A percentile compares a stretch with the other conserved stretches of the same genome.
These are phyloP conservation scores for Serranus cabrilla DNA, from an alignment of 2,797 vertebrate species.

Conservation along the genomic window DNA sequence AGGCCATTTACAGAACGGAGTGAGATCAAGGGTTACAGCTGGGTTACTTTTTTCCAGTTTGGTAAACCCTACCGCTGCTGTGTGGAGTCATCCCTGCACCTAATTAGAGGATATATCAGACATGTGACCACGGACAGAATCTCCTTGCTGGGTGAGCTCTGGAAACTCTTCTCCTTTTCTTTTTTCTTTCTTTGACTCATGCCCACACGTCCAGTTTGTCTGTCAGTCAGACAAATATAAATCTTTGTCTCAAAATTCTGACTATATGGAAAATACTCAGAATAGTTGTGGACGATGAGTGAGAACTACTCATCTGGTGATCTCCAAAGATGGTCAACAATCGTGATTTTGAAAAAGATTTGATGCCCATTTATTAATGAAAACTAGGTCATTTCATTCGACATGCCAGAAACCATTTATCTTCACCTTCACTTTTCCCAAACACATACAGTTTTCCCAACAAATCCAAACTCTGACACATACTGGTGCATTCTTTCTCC, in stretches of 20 bases:
- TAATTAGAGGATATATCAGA: slow-evolving; percentile 74
- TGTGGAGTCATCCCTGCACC: slow-evolving; percentile 60
- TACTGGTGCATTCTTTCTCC: slow-evolving; percentile 1
- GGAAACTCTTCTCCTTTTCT: slow-evolving; percentile 63
- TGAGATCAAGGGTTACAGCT: slow-evolving; percentile 70
- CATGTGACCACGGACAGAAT: slow-evolving; percentile 77
- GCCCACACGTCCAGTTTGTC: slow-evolving; percentile 48
- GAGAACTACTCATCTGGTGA: not conserved
- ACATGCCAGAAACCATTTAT: slow-evolving; percentile 21
- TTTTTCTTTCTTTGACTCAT: slow-evolving; percentile 44
- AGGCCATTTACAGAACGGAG: slow-evolving; percentile 74
- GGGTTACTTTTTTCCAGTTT: slow-evolving; percentile 76
- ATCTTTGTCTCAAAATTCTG: slow-evolving; percentile 27
- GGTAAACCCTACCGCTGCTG: slow-evolving; percentile 63
- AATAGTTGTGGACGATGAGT: not conserved
- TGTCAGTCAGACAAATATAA: slow-evolving; percentile 66
- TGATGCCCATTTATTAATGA: not conserved
- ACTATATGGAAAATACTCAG: slow-evolving; percentile 40
- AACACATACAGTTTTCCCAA: slow-evolving; percentile 22
- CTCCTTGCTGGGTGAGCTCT: slow-evolving; percentile 50
- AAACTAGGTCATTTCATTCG: slow-evolving; percentile 19
- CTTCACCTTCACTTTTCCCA: slow-evolving; percentile 14
- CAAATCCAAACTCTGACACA: slow-evolving; percentile 2
- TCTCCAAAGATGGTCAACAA: slow-evolving; percentile 2
- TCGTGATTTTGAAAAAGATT: not conserved